Percentiles rank a stretch among this genome's conserved stretches.
phyloP scores from a whole-genome alignment of 2,113 vertebrate genomes.

The Etia nguti region DNA sequence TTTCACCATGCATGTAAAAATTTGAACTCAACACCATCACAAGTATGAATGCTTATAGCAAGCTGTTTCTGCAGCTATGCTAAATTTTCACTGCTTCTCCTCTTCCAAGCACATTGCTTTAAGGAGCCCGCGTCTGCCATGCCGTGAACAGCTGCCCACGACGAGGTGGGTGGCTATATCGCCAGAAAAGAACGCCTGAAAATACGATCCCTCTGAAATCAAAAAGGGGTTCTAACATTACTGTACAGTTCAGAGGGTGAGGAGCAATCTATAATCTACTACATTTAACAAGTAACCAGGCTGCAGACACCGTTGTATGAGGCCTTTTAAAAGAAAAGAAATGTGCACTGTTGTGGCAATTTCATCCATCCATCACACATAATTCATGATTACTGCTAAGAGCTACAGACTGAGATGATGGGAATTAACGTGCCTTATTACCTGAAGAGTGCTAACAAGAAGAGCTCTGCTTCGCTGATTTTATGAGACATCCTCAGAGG shows the following conservation, averaged over 20 bases:
- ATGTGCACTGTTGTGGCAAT: not conserved
- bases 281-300: fast-evolving
- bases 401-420: not conserved
- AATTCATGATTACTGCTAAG: not conserved
- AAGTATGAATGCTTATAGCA: fast-evolving
- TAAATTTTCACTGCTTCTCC: not conserved
- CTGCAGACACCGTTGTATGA: not conserved
- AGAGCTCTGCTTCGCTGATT: not conserved
- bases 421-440: not conserved
- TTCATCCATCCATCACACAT: not conserved
- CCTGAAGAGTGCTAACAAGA: not conserved
- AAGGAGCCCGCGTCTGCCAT: fast-evolving
- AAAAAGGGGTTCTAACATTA: fast-evolving
- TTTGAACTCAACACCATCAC: not conserved
- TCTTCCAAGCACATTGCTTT: not conserved
- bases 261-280: not conserved
- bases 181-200: not conserved
- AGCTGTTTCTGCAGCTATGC: not conserved
- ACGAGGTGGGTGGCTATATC: not conserved
- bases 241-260: not conserved
- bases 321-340: not conserved
- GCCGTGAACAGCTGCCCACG: not conserved
- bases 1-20: not conserved
- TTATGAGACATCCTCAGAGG: not conserved
- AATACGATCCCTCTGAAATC: not conserved